Evolutionary conservation across 2,888 invertebrate genomes (phyloP).

Genomic region (Lagria hirta): DNA sequence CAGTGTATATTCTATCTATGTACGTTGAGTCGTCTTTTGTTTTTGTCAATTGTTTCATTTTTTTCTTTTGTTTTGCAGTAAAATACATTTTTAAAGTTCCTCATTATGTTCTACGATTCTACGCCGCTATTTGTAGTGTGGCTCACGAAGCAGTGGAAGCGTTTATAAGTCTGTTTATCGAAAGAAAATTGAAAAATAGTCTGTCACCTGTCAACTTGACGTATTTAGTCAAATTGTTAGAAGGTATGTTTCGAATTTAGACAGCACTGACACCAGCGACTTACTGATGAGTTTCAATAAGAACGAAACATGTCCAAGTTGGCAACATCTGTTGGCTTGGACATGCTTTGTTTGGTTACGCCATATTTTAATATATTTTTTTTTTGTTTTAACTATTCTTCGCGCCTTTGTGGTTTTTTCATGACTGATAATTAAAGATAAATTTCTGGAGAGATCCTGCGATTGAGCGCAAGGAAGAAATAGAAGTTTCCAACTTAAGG

Average conservation of each 20-base stretch:
- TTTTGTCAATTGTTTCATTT: constrained; percentile 7
- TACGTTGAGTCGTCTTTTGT: constrained; percentile 37
- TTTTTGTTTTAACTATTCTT: no score
- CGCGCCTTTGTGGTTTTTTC: no score
- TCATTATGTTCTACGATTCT: constrained; percentile 52
- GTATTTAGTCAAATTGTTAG: constrained; percentile 61
- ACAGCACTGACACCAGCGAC: no score
- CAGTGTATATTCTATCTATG: constrained; percentile 55
- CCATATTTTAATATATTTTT: no score
- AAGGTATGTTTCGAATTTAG: constrained; percentile 53
- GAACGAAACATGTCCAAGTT: no score
- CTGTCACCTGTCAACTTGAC: constrained; percentile 61
- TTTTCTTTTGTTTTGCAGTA: constrained; percentile 50
- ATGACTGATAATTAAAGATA: no score
- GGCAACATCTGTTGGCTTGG: no score
- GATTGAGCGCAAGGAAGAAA: no score
- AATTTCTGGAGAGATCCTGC: no score
- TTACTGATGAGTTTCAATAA: no score
- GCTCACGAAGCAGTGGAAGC: constrained; percentile 55
- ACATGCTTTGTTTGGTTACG: no score
- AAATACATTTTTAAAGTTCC: constrained; percentile 59
- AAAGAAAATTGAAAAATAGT: constrained; percentile 50
- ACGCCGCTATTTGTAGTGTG: constrained; percentile 56
- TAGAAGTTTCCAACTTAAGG: no score
- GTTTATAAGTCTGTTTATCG: constrained; percentile 50